A percentile compares a stretch with the other conserved stretches of the same genome.
Evolutionary conservation across 1,140 invertebrate species (phyloP).

Genomic region (Coenobita brevimanus): DNA sequence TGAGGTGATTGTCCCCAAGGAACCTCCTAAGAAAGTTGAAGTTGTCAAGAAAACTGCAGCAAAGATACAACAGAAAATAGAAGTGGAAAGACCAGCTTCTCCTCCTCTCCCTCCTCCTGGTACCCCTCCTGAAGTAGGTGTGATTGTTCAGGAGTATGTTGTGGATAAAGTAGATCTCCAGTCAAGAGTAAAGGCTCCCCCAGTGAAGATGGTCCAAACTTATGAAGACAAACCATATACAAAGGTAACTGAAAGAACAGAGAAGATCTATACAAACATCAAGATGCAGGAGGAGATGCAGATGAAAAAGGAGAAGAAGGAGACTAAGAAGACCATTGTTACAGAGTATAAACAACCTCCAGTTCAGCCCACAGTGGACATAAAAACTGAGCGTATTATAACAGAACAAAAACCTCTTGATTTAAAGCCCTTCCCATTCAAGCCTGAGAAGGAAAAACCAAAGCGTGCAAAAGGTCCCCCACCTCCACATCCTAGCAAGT

Average conservation of each 20-base stretch:
- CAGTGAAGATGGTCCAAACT: conserved; percentile 40
- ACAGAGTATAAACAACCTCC: conserved; percentile 48
- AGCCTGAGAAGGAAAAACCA: conserved; percentile 73
- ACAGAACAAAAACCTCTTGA: conserved; percentile 30
- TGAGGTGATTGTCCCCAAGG: conserved; percentile 44
- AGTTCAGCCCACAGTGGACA: background rate
- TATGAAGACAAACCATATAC: conserved; percentile 51
- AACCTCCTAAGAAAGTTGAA: conserved; percentile 38
- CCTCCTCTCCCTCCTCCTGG: conserved; percentile 56
- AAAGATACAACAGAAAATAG: background rate
- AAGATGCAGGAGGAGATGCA: conserved; percentile 49
- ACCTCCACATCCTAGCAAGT: conserved; percentile 79
- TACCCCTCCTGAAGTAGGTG: conserved; percentile 53
- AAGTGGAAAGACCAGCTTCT: conserved; percentile 19
- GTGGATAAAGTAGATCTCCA: conserved; percentile 49
- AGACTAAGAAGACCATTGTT: conserved; percentile 50
- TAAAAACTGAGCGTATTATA: background rate
- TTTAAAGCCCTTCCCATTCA: conserved; percentile 75
- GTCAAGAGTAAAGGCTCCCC: conserved; percentile 30
- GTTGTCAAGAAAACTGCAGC: conserved; percentile 18
- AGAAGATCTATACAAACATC: conserved; percentile 45
- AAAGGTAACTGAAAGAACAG: conserved; percentile 56
- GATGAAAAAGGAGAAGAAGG: conserved; percentile 55
- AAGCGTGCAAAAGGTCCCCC: conserved; percentile 72
- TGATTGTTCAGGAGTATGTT: conserved; percentile 56